Evolutionary conservation across 2,888 invertebrate genomes (phyloP).

Genomic region (Sinelater perroti): DNA sequence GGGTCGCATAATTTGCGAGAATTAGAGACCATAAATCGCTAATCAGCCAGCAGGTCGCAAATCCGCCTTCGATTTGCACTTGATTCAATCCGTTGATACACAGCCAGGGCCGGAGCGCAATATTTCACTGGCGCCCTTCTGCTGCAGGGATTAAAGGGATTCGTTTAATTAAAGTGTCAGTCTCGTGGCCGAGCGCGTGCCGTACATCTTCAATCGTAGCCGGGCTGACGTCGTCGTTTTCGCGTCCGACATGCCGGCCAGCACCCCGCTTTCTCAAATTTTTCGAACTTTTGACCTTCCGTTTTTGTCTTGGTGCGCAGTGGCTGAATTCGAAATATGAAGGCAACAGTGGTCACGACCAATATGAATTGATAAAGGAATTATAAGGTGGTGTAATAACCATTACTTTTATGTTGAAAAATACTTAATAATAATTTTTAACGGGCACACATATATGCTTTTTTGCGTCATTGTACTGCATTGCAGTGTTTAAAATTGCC

Average conservation of each 20-base stretch:
- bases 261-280: slow-evolving; percentile 21
- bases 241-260: slow-evolving; percentile 17
- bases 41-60: slow-evolving; percentile 11
- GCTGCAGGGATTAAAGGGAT: slow-evolving; percentile 27
- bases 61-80: slow-evolving; percentile 20
- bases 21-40: slow-evolving; percentile 14
- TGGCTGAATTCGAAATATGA: no score
- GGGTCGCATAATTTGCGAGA: background rate
- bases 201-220: slow-evolving; percentile 26
- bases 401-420: no score
- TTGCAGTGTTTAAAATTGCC: no score
- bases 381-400: no score
- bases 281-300: no score
- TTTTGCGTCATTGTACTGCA: no score
- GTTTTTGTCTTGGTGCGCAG: no score
- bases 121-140: slow-evolving; percentile 29
- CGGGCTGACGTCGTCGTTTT: slow-evolving; percentile 20
- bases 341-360: no score
- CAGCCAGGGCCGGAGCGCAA: slow-evolving; percentile 15
- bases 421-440: no score
- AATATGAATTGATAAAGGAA: no score
- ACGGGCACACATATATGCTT: no score
- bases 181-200: slow-evolving; percentile 26
- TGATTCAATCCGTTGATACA: slow-evolving; percentile 19
- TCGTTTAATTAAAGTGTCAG: slow-evolving; percentile 36